These are phyloP conservation scores for Andrena bicolor DNA, from an alignment of 2,888 invertebrate species.

Conservation along the genomic window DNA sequence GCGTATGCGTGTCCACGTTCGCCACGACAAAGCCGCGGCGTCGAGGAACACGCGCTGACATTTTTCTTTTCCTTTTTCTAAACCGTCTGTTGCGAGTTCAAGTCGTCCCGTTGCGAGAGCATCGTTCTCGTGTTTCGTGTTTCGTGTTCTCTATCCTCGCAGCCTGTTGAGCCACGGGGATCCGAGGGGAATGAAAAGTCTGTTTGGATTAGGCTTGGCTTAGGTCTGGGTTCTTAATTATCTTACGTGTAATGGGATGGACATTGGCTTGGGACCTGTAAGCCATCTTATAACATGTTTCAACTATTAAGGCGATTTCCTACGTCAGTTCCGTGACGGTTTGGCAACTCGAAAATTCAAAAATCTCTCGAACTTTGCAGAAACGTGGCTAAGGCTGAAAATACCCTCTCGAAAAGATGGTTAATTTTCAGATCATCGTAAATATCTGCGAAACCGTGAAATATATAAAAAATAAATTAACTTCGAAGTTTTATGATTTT, in stretches of 20 bases:
- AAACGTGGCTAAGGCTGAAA: no score
- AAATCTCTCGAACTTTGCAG: no score
- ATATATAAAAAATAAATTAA: no score
- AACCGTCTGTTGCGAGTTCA: conserved; percentile 39
- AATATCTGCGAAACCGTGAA: no score
- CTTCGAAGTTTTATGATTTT: no score
- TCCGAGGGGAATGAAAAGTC: conserved; percentile 14
- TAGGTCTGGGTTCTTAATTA: no score
- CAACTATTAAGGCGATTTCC: background rate
- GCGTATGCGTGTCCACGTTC: conserved; percentile 43
- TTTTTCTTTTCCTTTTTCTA: background rate
- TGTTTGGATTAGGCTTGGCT: conserved; percentile 15
- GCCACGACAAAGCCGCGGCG: conserved; percentile 53
- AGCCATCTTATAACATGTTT: background rate
- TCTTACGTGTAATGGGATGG: conserved; percentile 20
- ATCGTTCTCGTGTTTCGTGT: background rate
- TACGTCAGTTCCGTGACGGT: no score
- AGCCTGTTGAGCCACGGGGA: conserved; percentile 8
- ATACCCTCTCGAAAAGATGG: no score
- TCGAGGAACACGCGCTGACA: conserved; percentile 25
- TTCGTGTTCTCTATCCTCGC: background rate
- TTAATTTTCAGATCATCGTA: no score
- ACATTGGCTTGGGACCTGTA: conserved; percentile 17
- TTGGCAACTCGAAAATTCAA: no score
- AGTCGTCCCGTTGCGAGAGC: background rate